A percentile compares a stretch with the other conserved stretches of the same genome.
Conservation (phyloP, 2,113 vertebrate genomes). For the Cynopterus brachyotis region DNA sequence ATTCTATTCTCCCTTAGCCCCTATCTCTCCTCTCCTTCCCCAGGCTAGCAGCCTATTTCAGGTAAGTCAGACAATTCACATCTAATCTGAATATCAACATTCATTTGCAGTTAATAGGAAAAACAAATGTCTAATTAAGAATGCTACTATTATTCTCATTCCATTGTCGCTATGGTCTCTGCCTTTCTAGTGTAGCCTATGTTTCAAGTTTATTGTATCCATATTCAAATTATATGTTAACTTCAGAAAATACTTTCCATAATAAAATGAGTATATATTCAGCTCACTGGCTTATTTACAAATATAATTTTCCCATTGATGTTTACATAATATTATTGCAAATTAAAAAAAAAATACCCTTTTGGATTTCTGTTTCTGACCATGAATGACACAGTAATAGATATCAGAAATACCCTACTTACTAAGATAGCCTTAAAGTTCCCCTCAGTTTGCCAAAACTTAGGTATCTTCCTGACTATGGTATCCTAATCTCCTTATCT, state of each 20-base stretch:
- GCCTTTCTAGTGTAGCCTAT: neutral
- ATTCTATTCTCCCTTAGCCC: neutral
- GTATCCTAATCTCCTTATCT: too few species aligned
- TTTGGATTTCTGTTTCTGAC: neutral
- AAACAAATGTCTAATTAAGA: neutral
- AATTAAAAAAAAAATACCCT: neutral
- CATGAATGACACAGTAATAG: neutral
- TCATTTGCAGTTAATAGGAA: neutral
- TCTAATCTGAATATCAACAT: neutral
- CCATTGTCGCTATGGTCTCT: neutral
- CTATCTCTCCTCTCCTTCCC: neutral
- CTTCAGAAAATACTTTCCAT: neutral
- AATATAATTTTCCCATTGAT: neutral
- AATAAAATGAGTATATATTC: neutral
- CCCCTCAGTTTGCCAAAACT: too few species aligned
- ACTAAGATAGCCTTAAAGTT: too few species aligned
- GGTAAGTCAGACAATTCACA: neutral
- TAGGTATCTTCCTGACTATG: too few species aligned
- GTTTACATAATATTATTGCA: neutral
- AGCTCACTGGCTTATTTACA: neutral
- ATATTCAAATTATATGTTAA: neutral
- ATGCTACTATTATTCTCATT: neutral
- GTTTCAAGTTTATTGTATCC: neutral
- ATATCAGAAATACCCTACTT: neutral
- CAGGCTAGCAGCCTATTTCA: neutral